Percentiles rank a stretch among this genome's conserved stretches.
phyloP scores from a whole-genome alignment of 2,888 invertebrate species.

The Acleris cristana region DNA sequence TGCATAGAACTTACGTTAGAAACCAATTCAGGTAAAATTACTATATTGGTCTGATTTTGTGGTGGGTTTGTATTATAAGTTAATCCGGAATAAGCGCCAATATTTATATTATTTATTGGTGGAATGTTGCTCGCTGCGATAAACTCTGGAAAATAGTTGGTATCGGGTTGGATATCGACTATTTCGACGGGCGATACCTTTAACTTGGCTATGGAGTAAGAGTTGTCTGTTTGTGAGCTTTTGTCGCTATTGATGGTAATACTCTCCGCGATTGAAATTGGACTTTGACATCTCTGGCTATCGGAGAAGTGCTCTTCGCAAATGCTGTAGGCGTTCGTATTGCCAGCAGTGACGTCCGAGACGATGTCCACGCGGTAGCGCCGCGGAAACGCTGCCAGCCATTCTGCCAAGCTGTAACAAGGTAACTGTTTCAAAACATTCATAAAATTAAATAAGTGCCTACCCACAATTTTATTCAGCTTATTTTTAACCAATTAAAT shows the following conservation, averaged over 20 bases:
- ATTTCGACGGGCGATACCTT: neutral
- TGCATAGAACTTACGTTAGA: neutral
- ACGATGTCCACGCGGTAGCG: neutral
- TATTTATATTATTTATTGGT: neutral
- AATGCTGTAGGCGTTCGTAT: neutral
- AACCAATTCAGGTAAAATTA: neutral
- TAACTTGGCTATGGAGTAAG: neutral
- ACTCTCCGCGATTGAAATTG: no score
- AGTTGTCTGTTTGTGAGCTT: neutral
- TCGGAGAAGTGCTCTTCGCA: neutral
- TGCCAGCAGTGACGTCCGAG: neutral
- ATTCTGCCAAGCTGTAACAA: slow-evolving; percentile 7
- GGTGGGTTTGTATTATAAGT: neutral
- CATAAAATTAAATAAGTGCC: no score
- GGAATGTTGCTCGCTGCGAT: neutral
- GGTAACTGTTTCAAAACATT: no score
- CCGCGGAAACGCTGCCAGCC: neutral
- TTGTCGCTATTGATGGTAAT: no score
- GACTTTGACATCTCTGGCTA: neutral
- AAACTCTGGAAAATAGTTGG: neutral
- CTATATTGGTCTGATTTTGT: neutral
- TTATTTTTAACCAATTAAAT: no score
- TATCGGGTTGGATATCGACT: slow-evolving; percentile 6
- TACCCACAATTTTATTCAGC: no score
- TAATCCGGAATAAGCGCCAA: neutral